Evolutionary conservation across 2,797 vertebrate genomes (phyloP), one percentile per base, ranked within the genome.

Genomic region (Aphelocoma californica): DNA sequence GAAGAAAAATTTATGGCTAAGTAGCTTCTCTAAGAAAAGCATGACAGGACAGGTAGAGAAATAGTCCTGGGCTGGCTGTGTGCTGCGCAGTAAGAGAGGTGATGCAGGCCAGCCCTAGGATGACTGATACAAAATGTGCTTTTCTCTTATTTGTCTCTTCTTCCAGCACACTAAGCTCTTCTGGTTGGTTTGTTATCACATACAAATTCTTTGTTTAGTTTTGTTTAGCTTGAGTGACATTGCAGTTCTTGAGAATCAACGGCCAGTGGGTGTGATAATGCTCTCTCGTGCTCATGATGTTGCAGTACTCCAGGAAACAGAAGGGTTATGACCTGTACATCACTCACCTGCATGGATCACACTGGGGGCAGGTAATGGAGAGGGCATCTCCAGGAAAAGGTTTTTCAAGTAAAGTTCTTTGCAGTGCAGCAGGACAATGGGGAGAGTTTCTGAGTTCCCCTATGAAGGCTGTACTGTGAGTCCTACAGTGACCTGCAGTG

Each of bases 181-280:
- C 34, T 72, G 18, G 67, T 70, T 81, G 23, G 23, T 93, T 90
- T 81, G 26, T 28, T 86, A 38, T 84, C 71, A 65, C 20, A 69
- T n/a, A 75, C 36, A 62, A 87, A 60, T 45, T 71, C 16, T 81
- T 66, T 86, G 23, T 84, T 94, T 81, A 31, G 8, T 51, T 86
- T 93, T 74, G 31, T 88, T 51, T 21, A 80, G 17, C 21, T 60
- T 86, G 50, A 58, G 20, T 86, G 40, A 14, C 19, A 26, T 7
- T 42, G 14, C 48, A 92, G 19, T 44, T 90, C 42, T 57, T 42
- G 25, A 50, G 4, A 81, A 67, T 57, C 45, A 81, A 34, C 40
- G 79, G 23, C 16, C 53, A 69, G 24, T 15, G n/a, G 16, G 42
- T 69, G 47, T 40, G 66, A 44, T 47, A 84, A 51, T 3, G 0